Evolutionary conservation across 2,113 vertebrate species (phyloP).

Genomic region (Origma solitaria): DNA sequence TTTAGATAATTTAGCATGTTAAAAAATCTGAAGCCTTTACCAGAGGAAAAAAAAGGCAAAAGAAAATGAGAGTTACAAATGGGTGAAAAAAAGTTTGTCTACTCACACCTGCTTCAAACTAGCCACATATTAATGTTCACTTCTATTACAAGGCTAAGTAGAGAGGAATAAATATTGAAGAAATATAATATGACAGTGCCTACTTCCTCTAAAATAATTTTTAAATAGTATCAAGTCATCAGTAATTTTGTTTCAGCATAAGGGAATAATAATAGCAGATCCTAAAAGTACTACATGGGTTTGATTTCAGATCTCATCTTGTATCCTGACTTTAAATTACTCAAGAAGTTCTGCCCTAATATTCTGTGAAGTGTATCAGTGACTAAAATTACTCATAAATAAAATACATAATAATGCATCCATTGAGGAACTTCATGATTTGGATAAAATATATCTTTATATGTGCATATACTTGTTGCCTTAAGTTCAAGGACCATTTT

Average conservation of each 20-base stretch:
- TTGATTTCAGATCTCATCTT: not conserved
- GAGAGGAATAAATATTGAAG: not conserved
- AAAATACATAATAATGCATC: not conserved
- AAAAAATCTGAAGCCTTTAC: not conserved
- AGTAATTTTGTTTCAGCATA: not conserved
- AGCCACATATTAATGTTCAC: not conserved
- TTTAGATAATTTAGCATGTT: not conserved
- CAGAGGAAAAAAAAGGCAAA: not conserved
- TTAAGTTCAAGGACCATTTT: not conserved
- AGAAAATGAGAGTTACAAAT: not conserved
- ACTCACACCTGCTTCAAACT: not conserved
- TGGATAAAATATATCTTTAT: not conserved
- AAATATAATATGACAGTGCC: not conserved
- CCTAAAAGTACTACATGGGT: not conserved
- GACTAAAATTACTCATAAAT: not conserved
- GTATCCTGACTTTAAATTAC: not conserved
- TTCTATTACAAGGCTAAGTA: not conserved
- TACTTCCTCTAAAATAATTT: not conserved
- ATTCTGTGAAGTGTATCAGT: not conserved
- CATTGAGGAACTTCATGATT: not conserved
- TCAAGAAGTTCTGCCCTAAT: not conserved
- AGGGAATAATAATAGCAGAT: not conserved
- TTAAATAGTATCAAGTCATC: not conserved
- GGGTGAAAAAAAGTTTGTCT: too few species aligned
- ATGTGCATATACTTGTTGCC: not conserved